These are phyloP conservation scores for Gallinago jamesoni DNA, from an alignment of 2,113 vertebrate species.

Conservation along the genomic window DNA sequence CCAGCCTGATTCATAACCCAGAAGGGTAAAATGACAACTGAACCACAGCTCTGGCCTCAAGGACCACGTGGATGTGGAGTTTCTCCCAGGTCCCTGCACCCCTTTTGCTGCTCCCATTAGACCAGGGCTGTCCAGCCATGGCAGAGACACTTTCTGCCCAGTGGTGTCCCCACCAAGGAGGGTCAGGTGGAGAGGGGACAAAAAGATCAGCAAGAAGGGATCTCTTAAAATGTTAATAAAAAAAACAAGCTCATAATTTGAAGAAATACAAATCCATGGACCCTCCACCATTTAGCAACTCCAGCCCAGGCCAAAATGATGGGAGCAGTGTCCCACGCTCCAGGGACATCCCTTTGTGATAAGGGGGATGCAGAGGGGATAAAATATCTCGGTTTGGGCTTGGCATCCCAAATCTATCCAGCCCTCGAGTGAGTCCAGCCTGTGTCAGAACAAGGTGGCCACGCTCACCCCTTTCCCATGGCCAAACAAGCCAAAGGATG, in stretches of 20 bases:
- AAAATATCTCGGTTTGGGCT: neutral
- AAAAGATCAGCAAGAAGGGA: neutral
- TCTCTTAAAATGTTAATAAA: neutral
- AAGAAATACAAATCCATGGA: neutral
- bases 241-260: rapidly evolving
- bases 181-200: neutral
- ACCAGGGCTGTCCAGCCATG: neutral
- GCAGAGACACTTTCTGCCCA: neutral
- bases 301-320: neutral
- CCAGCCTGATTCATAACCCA: rapidly evolving
- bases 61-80: rapidly evolving
- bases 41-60: neutral
- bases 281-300: neutral
- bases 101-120: neutral
- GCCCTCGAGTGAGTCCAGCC: neutral
- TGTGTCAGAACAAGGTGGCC: neutral
- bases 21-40: neutral
- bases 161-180: neutral
- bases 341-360: neutral
- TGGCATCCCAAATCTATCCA: neutral
- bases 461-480: rapidly evolving
- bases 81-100: too few species aligned
- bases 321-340: neutral
- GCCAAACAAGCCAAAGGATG: neutral
- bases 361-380: neutral